These are phyloP conservation scores for Gopherus flavomarginatus DNA, from an alignment of 2,113 vertebrate genomes.

Conservation along the genomic window DNA sequence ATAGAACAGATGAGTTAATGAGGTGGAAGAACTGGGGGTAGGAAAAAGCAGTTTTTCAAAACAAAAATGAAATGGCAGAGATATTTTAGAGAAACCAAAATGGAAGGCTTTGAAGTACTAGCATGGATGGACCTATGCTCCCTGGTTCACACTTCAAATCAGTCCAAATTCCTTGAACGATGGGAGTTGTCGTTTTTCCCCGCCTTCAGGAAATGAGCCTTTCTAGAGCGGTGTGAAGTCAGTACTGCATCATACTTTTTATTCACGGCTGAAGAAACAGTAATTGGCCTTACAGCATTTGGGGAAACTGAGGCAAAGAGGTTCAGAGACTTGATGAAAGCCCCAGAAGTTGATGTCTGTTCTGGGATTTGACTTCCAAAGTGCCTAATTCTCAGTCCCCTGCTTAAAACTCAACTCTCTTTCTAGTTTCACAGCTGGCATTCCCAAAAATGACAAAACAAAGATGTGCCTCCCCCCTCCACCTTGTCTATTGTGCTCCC, in stretches of 20 bases:
- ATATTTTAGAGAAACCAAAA: too few relatives aligned
- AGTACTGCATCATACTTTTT: background rate
- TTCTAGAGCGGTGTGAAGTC: background rate
- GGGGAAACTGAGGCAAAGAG: background rate
- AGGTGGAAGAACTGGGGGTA: too few relatives aligned
- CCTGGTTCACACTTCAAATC: background rate
- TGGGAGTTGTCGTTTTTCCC: background rate
- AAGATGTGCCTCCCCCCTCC: background rate
- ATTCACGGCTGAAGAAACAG: background rate
- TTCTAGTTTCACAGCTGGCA: background rate
- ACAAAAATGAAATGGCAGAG: too few relatives aligned
- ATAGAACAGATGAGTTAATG: too few relatives aligned
- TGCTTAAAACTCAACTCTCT: background rate
- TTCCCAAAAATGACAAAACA: background rate
- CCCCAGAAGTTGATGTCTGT: background rate
- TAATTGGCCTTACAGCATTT: background rate
- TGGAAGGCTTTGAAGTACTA: background rate
- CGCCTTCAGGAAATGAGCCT: background rate
- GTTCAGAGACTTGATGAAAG: background rate
- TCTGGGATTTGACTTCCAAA: background rate
- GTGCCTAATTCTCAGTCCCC: background rate
- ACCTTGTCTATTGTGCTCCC: accelerated
- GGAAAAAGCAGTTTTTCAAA: too few relatives aligned
- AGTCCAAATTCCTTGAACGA: background rate
- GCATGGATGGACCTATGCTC: background rate